Evolutionary conservation across 1,140 invertebrate genomes (phyloP).

Genomic region (Pachypeltis micranthus): DNA sequence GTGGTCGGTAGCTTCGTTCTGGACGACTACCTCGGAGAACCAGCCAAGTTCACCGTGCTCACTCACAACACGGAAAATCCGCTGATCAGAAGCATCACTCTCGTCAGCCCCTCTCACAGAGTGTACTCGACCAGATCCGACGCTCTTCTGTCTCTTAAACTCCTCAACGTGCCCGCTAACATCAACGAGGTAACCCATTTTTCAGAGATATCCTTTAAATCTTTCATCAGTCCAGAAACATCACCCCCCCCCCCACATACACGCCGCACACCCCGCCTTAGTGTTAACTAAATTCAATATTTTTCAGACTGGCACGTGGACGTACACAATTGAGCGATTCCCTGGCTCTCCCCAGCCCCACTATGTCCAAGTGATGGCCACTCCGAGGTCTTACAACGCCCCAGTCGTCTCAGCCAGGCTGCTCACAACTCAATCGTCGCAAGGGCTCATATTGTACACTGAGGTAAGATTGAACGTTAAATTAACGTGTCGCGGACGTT

Average conservation of each 20-base stretch:
- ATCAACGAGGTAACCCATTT: slow-evolving; percentile 38
- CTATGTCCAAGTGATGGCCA: slow-evolving; percentile 41
- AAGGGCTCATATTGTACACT: slow-evolving; percentile 38
- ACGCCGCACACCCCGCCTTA: too few species aligned
- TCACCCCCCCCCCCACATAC: too few species aligned
- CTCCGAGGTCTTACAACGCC: slow-evolving; percentile 33
- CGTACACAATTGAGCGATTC: slow-evolving; percentile 43
- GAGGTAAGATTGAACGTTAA: slow-evolving; percentile 32
- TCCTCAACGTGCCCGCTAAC: slow-evolving; percentile 38
- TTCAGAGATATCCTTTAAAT: too few species aligned
- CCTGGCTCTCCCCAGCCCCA: slow-evolving; percentile 45
- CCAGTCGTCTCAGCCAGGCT: slow-evolving; percentile 35
- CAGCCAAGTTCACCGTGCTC: slow-evolving; percentile 37
- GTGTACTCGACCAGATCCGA: slow-evolving; percentile 35
- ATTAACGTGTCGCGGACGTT: too few species aligned
- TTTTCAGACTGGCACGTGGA: slow-evolving; percentile 43
- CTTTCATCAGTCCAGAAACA: too few species aligned
- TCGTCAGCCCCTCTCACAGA: slow-evolving; percentile 38
- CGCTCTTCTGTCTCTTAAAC: slow-evolving; percentile 37
- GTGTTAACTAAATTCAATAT: too few species aligned
- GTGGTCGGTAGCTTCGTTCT: slow-evolving; percentile 40
- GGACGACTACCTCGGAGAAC: slow-evolving; percentile 37
- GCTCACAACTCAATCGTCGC: slow-evolving; percentile 32
- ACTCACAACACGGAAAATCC: slow-evolving; percentile 39
- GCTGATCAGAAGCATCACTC: slow-evolving; percentile 36